Base-by-base conservation (phyloP, 2,888 invertebrate species). In the Campopleginae sp. region DNA sequence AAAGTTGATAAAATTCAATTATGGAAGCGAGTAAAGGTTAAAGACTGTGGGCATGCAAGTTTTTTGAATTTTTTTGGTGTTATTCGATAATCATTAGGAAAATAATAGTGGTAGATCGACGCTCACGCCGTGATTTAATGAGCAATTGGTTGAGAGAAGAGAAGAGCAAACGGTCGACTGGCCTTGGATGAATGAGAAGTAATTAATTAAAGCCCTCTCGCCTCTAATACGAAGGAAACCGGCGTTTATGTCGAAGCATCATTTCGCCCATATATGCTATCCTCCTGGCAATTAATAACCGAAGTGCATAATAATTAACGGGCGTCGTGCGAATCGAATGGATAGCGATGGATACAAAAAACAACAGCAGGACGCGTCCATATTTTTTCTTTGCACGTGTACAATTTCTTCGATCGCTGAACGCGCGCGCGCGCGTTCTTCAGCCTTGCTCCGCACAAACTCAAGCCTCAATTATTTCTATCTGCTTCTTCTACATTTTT, bases 221-320 rank as follows among this genome's bases (percentile, higher is more conserved):
- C 70, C 85, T 85, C 71, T 85, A 82, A 85, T 86, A 80, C 82
- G 83, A 77, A 79, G 77, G 81, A 85, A 87, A 86, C 86, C 87
- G 82, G 87, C 86, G 89, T 89, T 88, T 89, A 89, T 88, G 89
- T 65, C 87, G 87, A 85, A 88, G 82, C 85, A 86, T 86, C 85
- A 79, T 81, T 83, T 75, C 77, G 72, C 23, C 74, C 80, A 46
- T 58, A 38, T 74, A 66, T n/a, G 31, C 75, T 51, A 65, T 86
- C 74, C 79, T 70, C 66, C 87, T 86, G 88, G 86, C 89, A 91
- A 92, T 93, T 92, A 93, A 92, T 92, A 92, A 91, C 87, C 88
- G 87, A 85, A 88, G 88, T 85, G 87, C 88, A 89, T 92, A 92
- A 92, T 93, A 93, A 92, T 93, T 92, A 92, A 90, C 90, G 88